Percentiles rank a stretch among this genome's conserved stretches.
These are phyloP conservation scores for Phytoseiulus persimilis DNA, from an alignment of 2,888 invertebrate genomes.

Conservation along the genomic window DNA sequence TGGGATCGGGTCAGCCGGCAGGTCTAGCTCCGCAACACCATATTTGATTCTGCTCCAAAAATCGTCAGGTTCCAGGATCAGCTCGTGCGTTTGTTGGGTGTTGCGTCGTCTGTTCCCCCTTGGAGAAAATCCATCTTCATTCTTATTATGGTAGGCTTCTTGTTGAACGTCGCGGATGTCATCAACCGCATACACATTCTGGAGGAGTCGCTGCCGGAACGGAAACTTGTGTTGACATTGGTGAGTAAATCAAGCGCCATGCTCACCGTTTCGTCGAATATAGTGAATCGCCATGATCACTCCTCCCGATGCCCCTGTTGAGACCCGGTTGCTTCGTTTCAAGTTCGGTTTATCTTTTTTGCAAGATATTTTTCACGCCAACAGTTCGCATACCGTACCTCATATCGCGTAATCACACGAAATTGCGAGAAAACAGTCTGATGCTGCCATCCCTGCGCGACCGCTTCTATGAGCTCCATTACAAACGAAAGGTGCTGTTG, in stretches of 20 bases:
- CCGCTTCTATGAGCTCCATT: conserved; percentile 19
- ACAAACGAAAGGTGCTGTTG: conserved; percentile 15
- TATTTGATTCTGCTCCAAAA: background rate
- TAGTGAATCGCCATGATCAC: too few species aligned
- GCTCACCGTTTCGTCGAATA: too few species aligned
- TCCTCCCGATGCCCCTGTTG: too few species aligned
- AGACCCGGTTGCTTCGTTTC: background rate
- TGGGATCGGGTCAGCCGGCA: too few species aligned
- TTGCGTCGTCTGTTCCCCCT: conserved; percentile 13
- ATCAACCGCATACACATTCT: background rate
- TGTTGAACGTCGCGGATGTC: conserved; percentile 18
- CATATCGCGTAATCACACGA: conserved; percentile 14
- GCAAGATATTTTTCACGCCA: conserved; percentile 35
- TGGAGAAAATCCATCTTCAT: background rate
- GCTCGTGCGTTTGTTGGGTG: conserved; percentile 6
- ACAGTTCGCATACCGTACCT: conserved; percentile 35
- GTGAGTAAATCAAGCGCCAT: background rate
- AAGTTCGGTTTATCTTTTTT: background rate
- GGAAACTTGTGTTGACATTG: conserved; percentile 14
- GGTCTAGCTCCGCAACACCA: background rate
- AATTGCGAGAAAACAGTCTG: background rate
- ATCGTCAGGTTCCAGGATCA: conserved; percentile 22
- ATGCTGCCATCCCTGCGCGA: conserved; percentile 23
- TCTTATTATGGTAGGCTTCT: background rate
- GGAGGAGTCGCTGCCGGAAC: conserved; percentile 12